Evolutionary conservation across 2,797 vertebrate species (phyloP).

Genomic region (Trichosurus vulpecula): DNA sequence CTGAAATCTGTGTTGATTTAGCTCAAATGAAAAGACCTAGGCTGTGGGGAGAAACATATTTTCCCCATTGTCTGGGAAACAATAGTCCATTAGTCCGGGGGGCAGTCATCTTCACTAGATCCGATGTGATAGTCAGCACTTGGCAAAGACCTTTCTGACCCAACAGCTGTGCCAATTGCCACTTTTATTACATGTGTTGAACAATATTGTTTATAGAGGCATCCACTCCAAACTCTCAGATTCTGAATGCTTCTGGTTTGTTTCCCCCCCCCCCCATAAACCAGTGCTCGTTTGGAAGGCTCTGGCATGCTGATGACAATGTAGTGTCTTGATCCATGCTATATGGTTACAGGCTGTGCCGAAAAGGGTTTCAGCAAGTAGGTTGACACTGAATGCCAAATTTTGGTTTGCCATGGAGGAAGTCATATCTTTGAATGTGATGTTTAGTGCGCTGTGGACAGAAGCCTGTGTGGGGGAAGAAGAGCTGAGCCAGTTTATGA

Average conservation of each 20-base stretch:
- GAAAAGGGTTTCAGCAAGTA: background rate
- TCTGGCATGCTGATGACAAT: background rate
- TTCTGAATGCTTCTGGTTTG: background rate
- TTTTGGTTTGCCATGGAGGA: background rate
- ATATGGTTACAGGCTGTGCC: background rate
- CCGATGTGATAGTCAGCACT: background rate
- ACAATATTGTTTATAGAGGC: background rate
- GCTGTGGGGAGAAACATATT: background rate
- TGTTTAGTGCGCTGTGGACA: background rate
- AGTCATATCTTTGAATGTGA: background rate
- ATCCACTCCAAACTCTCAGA: too few relatives aligned
- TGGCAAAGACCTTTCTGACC: background rate
- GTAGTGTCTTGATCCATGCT: background rate
- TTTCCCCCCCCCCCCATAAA: background rate
- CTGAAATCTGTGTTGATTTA: background rate
- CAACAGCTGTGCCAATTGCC: background rate
- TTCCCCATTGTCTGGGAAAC: too few relatives aligned
- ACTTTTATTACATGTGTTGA: background rate
- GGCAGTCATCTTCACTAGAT: background rate
- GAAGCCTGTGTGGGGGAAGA: background rate
- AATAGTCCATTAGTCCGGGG: background rate
- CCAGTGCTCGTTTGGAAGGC: background rate
- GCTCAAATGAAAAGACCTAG: background rate
- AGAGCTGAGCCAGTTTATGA: background rate
- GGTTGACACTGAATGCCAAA: background rate